Evolutionary conservation across 2,888 invertebrate genomes (phyloP), one percentile per base, ranked within the genome.

Genomic region (Drosophila greeni): DNA sequence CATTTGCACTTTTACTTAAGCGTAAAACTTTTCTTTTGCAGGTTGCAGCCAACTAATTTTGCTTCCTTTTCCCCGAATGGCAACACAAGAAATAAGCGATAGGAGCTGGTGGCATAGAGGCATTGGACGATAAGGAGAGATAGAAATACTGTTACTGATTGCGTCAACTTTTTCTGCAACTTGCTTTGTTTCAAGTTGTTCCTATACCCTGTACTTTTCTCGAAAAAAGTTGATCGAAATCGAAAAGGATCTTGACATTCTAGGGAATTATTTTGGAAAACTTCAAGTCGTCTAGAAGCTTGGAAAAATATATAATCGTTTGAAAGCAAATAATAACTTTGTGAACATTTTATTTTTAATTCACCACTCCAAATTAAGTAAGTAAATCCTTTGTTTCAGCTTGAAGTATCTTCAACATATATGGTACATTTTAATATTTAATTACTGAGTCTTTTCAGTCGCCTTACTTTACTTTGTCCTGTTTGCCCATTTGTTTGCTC

Each of bases 1-100:
- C 75, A 82, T 79, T 82, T 79, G 79, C 80, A 82, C 81, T 80
- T 80, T 80, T 82, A 65, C 72, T 77, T 80, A 72, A 80, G 76
- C 74, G 69, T 64, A 82, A 82, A 82, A 82, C 69, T 80, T 80
- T 80, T 62, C 66, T 67, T 73, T 62, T 66, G 59, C 82, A 80
- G 80, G 82, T 80, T 80, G 79, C 82, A 77, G 52, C 72, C 55
- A 62, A 80, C 74, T 82, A 80, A 80, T 80, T 82, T 75, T 56
- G 52, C 59, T 69, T 66, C 72, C 62, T 70, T 61, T 48, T 47
- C 36, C 59, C n/a, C 47, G 52, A 58, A 56, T 51, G 39, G 42
- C 43, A 52, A 20, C 34, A 37, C 45, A 61, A 37, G 37, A 6
- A 42, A 26, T 39, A 53, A 40, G 39, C 36, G 34, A 42, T 40